Conservation (phyloP, 2,113 vertebrate species). For the Tenrec ecaudatus region DNA sequence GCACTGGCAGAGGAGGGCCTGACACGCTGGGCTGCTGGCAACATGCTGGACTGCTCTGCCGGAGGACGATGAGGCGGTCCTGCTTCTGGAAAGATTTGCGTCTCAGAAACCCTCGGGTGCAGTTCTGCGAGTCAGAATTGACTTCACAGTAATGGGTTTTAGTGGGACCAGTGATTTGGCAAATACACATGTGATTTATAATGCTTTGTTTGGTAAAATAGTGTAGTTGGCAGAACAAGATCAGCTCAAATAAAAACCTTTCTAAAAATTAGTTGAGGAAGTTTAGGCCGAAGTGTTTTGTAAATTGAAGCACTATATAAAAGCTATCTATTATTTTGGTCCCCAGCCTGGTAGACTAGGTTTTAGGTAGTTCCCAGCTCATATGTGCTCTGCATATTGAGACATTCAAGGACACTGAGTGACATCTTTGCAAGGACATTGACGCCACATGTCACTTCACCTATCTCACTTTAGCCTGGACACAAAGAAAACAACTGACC, state of each 20-base stretch:
- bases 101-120: too few species aligned
- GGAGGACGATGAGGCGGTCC: too few species aligned
- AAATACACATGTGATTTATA: background rate
- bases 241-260: background rate
- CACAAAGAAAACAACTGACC: background rate
- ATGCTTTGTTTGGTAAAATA: background rate
- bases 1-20: too few species aligned
- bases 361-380: too few species aligned
- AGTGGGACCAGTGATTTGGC: background rate
- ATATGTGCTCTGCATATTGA: rapidly evolving
- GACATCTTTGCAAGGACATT: background rate
- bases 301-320: background rate
- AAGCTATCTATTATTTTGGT: background rate
- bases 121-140: too few species aligned
- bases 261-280: background rate
- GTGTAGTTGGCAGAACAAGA: background rate
- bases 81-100: too few species aligned
- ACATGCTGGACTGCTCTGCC: too few species aligned
- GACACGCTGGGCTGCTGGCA: too few species aligned
- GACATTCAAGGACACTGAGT: background rate
- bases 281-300: background rate
- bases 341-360: background rate
- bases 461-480: background rate
- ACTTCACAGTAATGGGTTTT: too few species aligned
- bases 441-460: background rate